Conservation (phyloP, 2,113 vertebrate species). For the Cephalopterus ornatus region DNA sequence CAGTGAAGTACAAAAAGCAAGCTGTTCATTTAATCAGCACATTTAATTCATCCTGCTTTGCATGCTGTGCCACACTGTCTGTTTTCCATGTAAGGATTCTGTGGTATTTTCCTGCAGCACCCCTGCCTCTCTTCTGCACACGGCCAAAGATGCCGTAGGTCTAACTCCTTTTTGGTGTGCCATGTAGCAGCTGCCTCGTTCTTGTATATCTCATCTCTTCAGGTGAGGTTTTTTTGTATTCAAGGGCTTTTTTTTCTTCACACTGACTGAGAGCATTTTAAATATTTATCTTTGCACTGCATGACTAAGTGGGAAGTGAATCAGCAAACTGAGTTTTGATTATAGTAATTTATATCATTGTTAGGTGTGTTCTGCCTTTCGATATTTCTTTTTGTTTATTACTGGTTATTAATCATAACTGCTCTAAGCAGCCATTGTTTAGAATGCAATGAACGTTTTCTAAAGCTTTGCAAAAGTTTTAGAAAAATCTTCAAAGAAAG, state of each 20-base stretch:
- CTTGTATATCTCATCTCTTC: not conserved
- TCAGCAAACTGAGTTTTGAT: slow-evolving; percentile 10
- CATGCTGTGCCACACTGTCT: slow-evolving; percentile 70
- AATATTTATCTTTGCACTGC: not conserved
- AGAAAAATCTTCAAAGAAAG: not conserved
- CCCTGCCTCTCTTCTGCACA: slow-evolving; percentile 66
- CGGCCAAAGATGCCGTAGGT: slow-evolving; percentile 67
- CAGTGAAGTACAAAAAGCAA: slow-evolving; percentile 66
- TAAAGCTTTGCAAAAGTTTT: not conserved
- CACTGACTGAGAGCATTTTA: not conserved
- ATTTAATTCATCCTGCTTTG: slow-evolving; percentile 72
- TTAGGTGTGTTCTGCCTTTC: not conserved
- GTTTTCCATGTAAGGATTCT: slow-evolving; percentile 76
- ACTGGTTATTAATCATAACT: not conserved
- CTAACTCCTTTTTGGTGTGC: not conserved
- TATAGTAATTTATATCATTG: not conserved
- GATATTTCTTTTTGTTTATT: not conserved
- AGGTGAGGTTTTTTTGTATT: slow-evolving; percentile 61
- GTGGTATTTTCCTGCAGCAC: slow-evolving; percentile 63
- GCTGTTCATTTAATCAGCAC: slow-evolving; percentile 74
- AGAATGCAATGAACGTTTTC: not conserved
- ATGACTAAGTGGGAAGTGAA: slow-evolving; percentile 35
- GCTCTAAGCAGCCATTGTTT: slow-evolving; percentile 20
- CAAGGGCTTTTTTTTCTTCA: not conserved
- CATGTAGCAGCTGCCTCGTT: not conserved